phyloP scores from a whole-genome alignment of 2,113 vertebrate species.

The Sterna hirundo region DNA sequence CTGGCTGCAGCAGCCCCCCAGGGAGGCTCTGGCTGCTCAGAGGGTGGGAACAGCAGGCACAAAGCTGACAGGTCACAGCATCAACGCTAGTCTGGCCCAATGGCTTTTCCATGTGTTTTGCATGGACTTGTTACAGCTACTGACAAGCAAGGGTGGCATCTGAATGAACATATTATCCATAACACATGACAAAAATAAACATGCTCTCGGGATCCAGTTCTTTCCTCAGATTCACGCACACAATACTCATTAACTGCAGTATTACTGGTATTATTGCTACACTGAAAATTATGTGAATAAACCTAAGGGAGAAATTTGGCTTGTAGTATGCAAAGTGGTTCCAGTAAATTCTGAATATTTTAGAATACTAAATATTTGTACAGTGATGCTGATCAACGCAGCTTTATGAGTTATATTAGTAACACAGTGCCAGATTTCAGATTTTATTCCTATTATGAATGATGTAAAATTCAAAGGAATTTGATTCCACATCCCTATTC shows the following conservation, averaged over 20 bases:
- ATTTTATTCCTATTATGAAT: slow-evolving; percentile 3
- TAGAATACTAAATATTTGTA: slow-evolving; percentile 52
- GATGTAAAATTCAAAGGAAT: neutral
- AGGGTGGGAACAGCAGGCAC: neutral
- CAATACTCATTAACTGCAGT: neutral
- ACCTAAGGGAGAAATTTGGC: slow-evolving; percentile 41
- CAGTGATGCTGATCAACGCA: neutral
- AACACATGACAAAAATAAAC: neutral
- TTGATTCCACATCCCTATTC: neutral
- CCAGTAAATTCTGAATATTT: slow-evolving; percentile 49
- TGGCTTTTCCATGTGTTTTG: neutral
- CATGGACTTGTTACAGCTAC: neutral
- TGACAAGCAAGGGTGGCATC: neutral
- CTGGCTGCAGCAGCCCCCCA: neutral
- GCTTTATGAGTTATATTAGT: neutral
- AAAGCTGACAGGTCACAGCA: neutral
- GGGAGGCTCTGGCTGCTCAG: neutral
- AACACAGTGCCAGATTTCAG: neutral
- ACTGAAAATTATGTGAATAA: slow-evolving; percentile 19
- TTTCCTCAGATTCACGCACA: neutral
- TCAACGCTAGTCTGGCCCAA: fast-evolving
- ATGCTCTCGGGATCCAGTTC: neutral
- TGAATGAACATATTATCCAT: neutral
- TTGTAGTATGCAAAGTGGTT: neutral
- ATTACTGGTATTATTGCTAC: slow-evolving; percentile 3